These are phyloP conservation scores for Cerceris ruficornis DNA, from an alignment of 2,888 invertebrate species.

Conservation along the genomic window DNA sequence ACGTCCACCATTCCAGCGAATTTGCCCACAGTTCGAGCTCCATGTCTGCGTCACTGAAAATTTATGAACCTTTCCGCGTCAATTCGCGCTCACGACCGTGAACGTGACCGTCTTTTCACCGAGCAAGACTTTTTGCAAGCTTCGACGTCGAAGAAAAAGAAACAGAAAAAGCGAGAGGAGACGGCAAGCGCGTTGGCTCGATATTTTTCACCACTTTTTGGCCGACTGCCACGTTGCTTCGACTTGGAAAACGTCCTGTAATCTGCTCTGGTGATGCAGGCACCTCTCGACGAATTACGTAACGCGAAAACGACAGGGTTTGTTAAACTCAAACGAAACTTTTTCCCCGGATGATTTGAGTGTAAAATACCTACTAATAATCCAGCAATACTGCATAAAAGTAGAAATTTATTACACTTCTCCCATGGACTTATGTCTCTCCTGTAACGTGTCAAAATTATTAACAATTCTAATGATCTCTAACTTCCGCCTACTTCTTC, in stretches of 20 bases:
- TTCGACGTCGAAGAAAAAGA: not conserved
- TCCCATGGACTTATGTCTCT: no score
- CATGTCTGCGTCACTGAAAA: constrained; percentile 2
- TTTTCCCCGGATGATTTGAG: not conserved
- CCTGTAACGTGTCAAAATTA: no score
- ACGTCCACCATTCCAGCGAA: no score
- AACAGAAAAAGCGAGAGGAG: not conserved
- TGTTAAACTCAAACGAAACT: constrained; percentile 40
- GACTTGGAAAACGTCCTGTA: constrained; percentile 36
- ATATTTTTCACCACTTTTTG: constrained; percentile 51
- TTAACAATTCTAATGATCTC: no score
- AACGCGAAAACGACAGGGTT: constrained; percentile 52
- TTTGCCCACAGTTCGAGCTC: no score
- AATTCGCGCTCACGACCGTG: constrained; percentile 38
- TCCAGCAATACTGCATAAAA: no score
- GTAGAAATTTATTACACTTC: no score
- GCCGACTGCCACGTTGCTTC: constrained; percentile 52
- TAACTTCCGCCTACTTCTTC: no score
- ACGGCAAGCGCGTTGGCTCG: constrained; percentile 27
- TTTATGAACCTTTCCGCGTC: not conserved
- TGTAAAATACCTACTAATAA: no score
- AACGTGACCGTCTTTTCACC: constrained; percentile 50
- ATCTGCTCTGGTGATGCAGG: constrained; percentile 34
- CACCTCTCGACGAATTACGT: constrained; percentile 51
- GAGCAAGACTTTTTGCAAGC: not conserved